These are phyloP conservation scores for Lochmaea capreae DNA, from an alignment of 2,888 invertebrate species.

Conservation along the genomic window DNA sequence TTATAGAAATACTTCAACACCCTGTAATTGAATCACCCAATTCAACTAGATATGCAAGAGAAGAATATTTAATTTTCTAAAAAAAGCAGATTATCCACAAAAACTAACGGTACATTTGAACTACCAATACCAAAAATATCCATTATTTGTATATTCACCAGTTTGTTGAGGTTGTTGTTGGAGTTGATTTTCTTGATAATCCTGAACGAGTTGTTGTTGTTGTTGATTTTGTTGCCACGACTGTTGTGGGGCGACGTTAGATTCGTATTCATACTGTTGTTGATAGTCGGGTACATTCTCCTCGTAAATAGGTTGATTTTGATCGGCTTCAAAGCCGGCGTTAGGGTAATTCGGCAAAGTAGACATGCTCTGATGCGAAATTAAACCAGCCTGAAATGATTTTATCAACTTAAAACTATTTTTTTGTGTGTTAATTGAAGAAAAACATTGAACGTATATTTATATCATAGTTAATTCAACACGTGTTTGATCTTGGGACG, in stretches of 20 bases:
- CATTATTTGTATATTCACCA: background rate
- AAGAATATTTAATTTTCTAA: too few relatives aligned
- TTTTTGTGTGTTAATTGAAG: background rate
- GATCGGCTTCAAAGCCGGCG: slow-evolving; percentile 40
- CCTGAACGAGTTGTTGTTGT: slow-evolving; percentile 46
- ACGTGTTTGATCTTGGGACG: too few relatives aligned
- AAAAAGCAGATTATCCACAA: too few relatives aligned
- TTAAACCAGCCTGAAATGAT: slow-evolving; percentile 60
- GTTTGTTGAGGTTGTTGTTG: slow-evolving; percentile 25
- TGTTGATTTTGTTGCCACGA: slow-evolving; percentile 55
- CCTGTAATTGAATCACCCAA: background rate
- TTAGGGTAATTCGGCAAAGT: slow-evolving; percentile 22
- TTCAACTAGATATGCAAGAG: too few relatives aligned
- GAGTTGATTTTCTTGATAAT: slow-evolving; percentile 51
- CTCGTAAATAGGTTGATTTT: slow-evolving; percentile 43
- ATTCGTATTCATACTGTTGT: slow-evolving; percentile 53
- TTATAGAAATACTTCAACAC: background rate
- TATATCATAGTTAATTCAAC: too few relatives aligned
- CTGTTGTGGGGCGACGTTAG: slow-evolving; percentile 49
- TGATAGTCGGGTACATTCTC: slow-evolving; percentile 50
- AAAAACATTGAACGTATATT: too few relatives aligned
- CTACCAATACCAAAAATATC: background rate
- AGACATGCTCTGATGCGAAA: slow-evolving; percentile 54
- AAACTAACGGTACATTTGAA: too few relatives aligned
- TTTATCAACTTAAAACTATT: background rate